Conservation (phyloP, 2,797 vertebrate genomes). For the Lophius americanus region DNA sequence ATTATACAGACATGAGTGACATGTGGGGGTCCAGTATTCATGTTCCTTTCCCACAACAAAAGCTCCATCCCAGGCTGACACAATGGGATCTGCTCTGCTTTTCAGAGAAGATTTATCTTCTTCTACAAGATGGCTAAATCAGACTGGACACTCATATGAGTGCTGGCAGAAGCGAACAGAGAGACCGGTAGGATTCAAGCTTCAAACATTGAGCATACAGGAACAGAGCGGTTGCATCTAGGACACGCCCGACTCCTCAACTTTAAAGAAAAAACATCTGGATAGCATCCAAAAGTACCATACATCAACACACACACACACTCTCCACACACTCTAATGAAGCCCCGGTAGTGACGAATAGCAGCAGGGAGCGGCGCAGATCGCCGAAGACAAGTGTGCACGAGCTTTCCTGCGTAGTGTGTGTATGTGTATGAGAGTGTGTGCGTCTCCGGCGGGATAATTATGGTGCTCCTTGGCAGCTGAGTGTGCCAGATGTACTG, state of each 20-base stretch:
- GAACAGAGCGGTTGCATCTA: conserved; percentile 68
- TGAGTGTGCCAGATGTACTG: conserved; percentile 98
- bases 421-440: conserved; percentile 35
- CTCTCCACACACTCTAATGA: conserved; percentile 91
- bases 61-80: not conserved
- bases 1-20: not conserved
- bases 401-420: conserved; percentile 56
- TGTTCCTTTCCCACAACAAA: not conserved
- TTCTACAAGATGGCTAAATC: conserved; percentile 50
- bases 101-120: not conserved
- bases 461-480: conserved; percentile 99
- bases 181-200: conserved; percentile 22
- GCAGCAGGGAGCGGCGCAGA: conserved; percentile 79
- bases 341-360: conserved; percentile 98
- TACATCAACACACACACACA: conserved; percentile 69
- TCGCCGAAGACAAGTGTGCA: conserved; percentile 73
- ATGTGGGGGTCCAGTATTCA: not conserved
- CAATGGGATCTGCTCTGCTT: conserved; percentile 7
- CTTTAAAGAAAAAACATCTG: conserved; percentile 79
- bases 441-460: conserved; percentile 94
- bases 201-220: conserved; percentile 26
- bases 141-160: conserved; percentile 28
- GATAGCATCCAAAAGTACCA: conserved; percentile 71
- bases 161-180: not conserved
- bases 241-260: conserved; percentile 72